Base-by-base conservation (phyloP, 2,888 invertebrate genomes). In the Mechanitis mazaeus region DNA sequence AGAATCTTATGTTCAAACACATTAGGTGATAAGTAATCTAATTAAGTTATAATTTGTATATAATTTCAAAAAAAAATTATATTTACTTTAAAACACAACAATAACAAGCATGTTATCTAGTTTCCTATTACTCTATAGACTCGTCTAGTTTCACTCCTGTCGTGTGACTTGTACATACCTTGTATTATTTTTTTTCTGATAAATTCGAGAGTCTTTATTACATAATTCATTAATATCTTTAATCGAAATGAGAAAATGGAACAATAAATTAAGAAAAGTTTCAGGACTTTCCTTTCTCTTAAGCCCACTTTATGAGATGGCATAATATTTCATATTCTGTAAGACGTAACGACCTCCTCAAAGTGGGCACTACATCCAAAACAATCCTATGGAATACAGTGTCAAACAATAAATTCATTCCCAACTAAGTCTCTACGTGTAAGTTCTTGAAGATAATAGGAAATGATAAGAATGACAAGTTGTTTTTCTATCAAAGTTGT, bases 401-500 rank as follows among this genome's bases (percentile, higher is more conserved):
- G 76, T 76, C 74, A 68, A 69, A 74, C 76, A 75, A 81, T 85
- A 84, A 84, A 85, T 84, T 83, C 75, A 85, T 84, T 84, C 78
- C 55, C 54, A 66, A 64, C 69, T 70, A 72, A 77, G 72, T 73
- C 75, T 60, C 56, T 57, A 53, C 33, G 59, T 61, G 55, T 20
- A 60, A 63, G 57, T 57, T 61, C 59, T 60, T 55, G 56, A 57
- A 20, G 55, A 42, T 58, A 54, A 58, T 61, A 31, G 50, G 60
- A 45, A 60, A 56, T 57, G 12, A 57, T 45, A 28, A 50, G 12
- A 11, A 47, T 28, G 31, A 50, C 31, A 9, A 42, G 42, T 42
- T 42, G 42, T 42, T 35, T 20, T 20, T 20, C 20, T 20, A 20
- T 20, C 20, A 20, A 20, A 20, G 20, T 20, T 20, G 20, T 20